Percentiles rank a stretch among this genome's conserved stretches.
Conservation (phyloP, 2,797 vertebrate species). For the Tenualosa ilisha region DNA sequence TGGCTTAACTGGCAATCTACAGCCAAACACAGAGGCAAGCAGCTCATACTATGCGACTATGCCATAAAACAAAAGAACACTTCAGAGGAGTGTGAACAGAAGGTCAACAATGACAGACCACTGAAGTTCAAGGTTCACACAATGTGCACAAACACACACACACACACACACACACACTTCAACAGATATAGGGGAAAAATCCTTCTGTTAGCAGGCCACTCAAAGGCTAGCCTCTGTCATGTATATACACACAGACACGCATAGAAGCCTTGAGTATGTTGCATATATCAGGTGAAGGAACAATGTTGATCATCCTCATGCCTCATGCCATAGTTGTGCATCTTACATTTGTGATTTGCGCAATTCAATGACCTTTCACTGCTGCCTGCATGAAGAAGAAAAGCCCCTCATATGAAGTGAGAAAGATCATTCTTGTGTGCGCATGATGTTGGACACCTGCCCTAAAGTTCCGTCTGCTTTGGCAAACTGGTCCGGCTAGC, state of each 20-base stretch:
- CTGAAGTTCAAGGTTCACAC: constrained; percentile 7
- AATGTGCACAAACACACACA: constrained; percentile 27
- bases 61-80: neutral
- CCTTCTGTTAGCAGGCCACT: constrained; percentile 50
- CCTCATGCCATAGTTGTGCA: neutral
- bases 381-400: neutral
- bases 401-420: neutral
- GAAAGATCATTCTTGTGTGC: neutral
- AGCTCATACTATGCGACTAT: neutral
- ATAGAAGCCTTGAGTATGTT: constrained; percentile 58
- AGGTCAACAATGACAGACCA: constrained; percentile 35
- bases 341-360: neutral
- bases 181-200: constrained; percentile 51
- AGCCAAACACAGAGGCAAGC: constrained; percentile 30
- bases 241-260: constrained; percentile 31
- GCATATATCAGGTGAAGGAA: constrained; percentile 67
- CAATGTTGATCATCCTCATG: constrained; percentile 32
- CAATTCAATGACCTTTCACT: neutral
- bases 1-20: constrained; percentile 42
- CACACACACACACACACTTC: constrained; percentile 30
- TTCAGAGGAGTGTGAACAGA: constrained; percentile 23
- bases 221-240: constrained; percentile 39
- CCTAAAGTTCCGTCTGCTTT: neutral
- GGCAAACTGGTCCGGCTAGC: neutral
- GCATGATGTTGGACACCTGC: neutral